Evolutionary conservation across 2,888 invertebrate species (phyloP).

Genomic region (Tigriopus californicus): DNA sequence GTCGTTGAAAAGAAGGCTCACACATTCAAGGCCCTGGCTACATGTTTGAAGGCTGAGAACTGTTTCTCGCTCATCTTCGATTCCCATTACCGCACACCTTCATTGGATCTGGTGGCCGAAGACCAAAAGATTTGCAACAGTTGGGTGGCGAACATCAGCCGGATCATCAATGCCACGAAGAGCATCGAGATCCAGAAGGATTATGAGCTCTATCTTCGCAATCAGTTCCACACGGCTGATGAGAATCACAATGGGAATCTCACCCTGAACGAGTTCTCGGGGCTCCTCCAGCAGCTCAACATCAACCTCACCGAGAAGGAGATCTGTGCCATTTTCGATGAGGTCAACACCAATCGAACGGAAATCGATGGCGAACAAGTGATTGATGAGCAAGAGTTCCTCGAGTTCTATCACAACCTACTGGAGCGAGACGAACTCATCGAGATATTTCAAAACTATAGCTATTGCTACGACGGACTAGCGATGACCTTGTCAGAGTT

Average conservation of each 20-base stretch:
- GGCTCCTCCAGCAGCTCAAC: background rate
- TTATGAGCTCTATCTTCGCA: conserved; percentile 1
- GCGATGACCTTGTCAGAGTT: conserved; percentile 2
- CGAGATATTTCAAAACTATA: conserved; percentile 25
- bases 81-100: background rate
- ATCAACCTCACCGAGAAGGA: background rate
- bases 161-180: background rate
- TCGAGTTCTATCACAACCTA: conserved; percentile 34
- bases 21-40: background rate
- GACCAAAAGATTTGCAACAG: conserved; percentile 22
- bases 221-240: conserved; percentile 1
- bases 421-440: conserved; percentile 34
- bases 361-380: conserved; percentile 26
- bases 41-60: conserved; percentile 21
- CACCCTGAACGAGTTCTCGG: background rate
- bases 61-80: conserved; percentile 24
- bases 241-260: background rate
- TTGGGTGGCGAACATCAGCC: conserved; percentile 19
- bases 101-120: conserved; percentile 25
- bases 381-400: conserved; percentile 37
- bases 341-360: conserved; percentile 22
- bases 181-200: conserved; percentile 1
- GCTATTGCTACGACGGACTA: background rate
- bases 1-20: conserved; percentile 19
- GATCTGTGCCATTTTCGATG: background rate